Evolutionary conservation across 2,888 invertebrate species (phyloP), one percentile per base, ranked within the genome.

Genomic region (Phytoseiulus persimilis): DNA sequence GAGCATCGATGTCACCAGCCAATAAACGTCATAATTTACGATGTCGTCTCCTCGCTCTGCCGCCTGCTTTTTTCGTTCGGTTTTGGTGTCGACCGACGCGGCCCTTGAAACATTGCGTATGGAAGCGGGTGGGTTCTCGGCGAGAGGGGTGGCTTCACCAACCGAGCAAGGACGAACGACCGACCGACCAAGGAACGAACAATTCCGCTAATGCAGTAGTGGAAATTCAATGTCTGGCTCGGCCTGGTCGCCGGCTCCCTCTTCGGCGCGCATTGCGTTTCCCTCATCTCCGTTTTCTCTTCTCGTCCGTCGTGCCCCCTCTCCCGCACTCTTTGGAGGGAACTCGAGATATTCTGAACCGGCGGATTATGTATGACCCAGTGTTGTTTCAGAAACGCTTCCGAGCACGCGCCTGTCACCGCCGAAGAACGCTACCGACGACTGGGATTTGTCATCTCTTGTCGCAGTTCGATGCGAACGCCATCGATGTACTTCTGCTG

Each of bases 1-100:
- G 11, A 65, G 65, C 65, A 65, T 65, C 65, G 65, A 65, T 65
- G 65, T 65, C 65, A 65, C 65, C 9, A 65, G 14, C 65, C 65
- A 65, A 65, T 65, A 65, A 65, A 65, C 65, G 65, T 65, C 65
- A 65, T 65, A 65, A 65, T 65, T 65, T 65, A 65, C 65, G 65
- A 65, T 65, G 65, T 65, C 65, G 46, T 46, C 46, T 46, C 14
- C 65, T 65, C 65, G 5, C 28, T 65, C 65, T 65, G 11, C 18
- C 65, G 11, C 9, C 65, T 2, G 5, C 18, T 65, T 11, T 65
- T 65, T 28, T 65, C 18, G 23, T 28, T 65, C 65, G 65, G 65
- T 65, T 65, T 65, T 65, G 18, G 65, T 65, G 65, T 65, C 65
- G 65, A 2, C 65, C 65, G 65, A 11, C 65, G 5, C 18, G 28